Evolutionary conservation across 1,140 invertebrate genomes (phyloP), one percentile per base, ranked within the genome.

Genomic region (Apis florea): DNA sequence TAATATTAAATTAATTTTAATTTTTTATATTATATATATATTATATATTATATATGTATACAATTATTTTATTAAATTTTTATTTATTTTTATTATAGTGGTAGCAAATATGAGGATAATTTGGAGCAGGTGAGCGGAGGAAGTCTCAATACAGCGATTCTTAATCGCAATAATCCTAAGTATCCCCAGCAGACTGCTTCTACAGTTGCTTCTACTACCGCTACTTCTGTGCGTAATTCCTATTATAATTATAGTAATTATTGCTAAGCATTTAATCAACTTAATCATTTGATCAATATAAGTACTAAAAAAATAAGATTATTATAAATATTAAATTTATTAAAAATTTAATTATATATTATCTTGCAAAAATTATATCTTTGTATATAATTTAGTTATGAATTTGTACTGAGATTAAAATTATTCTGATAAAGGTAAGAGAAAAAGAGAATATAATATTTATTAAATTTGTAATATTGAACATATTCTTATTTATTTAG

Each of bases 101-200:
- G 96, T 58, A 97, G 96, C 92, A 95, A 96, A 83, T 97, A 97
- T 88, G 95, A 96, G 80, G 96, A 96, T 83, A 96, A 96, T 92
- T 86, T 95, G 74, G 95, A 96, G 83, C 94, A 95, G 58, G 91
- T 95, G 49, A 93, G 93, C 53, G 94, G 94, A 69, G 94, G 95
- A 12, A 90, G 91, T 81, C 67, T 92, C 73, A 92, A 87, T 76
- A 91, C 92, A 59, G 91, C 92, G 61, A 91, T 93, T 78, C 88
- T 93, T 40, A 93, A 90, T 79, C 90, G 93, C 69, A 89, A 85
- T 82, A 91, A 84, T 73, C 72, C 89, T 70, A 91, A 90, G 81
- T 76, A 88, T 82, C 71, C 83, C 26, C 85, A 85, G 69, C 84
- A 85, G 69, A 74, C 87, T 68, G 85, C 84, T 64, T 83, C 83